Base-by-base conservation (phyloP, 1,140 invertebrate species). In the Pristionchus pacificus region DNA sequence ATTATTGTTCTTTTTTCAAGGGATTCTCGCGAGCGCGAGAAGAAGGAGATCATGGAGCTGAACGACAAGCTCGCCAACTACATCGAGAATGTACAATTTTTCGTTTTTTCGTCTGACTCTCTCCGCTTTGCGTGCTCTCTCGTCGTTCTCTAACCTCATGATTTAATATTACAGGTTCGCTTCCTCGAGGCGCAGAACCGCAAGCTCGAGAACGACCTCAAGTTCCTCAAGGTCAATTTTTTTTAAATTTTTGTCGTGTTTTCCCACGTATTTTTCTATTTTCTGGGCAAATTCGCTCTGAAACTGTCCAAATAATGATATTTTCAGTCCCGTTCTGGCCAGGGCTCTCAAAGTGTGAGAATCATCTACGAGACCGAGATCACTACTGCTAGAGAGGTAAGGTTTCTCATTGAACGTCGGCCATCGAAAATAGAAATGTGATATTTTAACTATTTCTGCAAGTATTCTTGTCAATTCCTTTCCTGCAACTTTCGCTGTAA, bases 141-240 rank as follows among this genome's bases (percentile, higher is more conserved):
- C n/a, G n/a, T n/a, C n/a, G n/a, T n/a, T n/a, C 49, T 0, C 14
- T n/a, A 13, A 70, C 13, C 2, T 58, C 13, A n/a, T 19, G 25
- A 15, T 68, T 2, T 27, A 32, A 64, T 58, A 67, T 68, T 70
- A 28, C 66, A 78, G 77, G 85, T 87, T n/a, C 83, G 87, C 58
- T 87, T 86, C 72, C 79, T 87, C 25, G 87, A 87, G 70, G 87
- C 87, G 25, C 85, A 86, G 74, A 86, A 85, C 77, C 81, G 85
- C 67, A 86, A 86, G 70, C 76, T 87, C 33, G 86, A 84, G 58
- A 80, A 83, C 24, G 86, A 87, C 74, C 76, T 87, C 60, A 85
- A 86, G 49, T 79, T 81, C 38, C 76, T 87, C 38, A 49, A 49
- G 38, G 38, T 6, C 6, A 49, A n/a, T n/a, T n/a, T n/a, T n/a